A percentile compares a stretch with the other conserved stretches of the same genome.
Conservation (phyloP, 2,113 vertebrate genomes). For the Ciconia stormi region DNA sequence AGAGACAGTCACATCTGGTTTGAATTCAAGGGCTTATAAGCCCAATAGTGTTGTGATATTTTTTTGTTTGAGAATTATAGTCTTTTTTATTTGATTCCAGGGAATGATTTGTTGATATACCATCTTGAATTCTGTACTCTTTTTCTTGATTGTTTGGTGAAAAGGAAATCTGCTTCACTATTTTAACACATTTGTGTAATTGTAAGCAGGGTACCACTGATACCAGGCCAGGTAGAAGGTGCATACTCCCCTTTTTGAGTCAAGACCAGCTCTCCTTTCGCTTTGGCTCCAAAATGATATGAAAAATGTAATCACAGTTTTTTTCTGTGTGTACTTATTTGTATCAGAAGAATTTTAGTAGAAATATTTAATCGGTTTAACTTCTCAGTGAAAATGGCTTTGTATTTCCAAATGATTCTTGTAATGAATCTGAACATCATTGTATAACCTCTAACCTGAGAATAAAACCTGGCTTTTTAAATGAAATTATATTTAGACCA, state of each 20-base stretch:
- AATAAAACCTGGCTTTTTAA: conserved; percentile 14
- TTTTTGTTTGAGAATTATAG: background rate
- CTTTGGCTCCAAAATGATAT: background rate
- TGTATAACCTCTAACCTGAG: background rate
- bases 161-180: background rate
- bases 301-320: background rate
- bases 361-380: background rate
- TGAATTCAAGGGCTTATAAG: conserved; percentile 3
- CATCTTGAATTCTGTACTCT: background rate
- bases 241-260: background rate
- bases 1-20: background rate
- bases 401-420: background rate
- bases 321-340: background rate
- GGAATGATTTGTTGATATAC: background rate
- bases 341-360: background rate
- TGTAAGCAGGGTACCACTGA: rapidly evolving
- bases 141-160: background rate
- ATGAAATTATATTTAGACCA: background rate
- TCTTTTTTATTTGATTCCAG: background rate
- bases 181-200: background rate
- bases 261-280: background rate
- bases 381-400: background rate
- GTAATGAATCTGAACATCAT: background rate
- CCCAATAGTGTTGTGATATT: background rate
- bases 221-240: background rate